Conservation (phyloP, 2,797 vertebrate genomes). For the Bryconaethiops microstoma region DNA sequence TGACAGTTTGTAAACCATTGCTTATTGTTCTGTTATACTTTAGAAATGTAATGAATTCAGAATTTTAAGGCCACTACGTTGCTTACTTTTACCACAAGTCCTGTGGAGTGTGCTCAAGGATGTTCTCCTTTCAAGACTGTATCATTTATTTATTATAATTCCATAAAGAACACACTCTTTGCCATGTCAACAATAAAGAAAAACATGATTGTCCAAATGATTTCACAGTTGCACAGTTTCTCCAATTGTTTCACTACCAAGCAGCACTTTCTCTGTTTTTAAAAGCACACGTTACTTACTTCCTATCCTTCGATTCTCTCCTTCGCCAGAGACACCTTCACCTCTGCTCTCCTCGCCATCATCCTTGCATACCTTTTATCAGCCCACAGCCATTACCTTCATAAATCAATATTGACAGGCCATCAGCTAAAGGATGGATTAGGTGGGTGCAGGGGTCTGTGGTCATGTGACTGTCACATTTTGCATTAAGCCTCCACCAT, state of each 20-base stretch:
- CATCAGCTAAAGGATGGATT: constrained; percentile 96
- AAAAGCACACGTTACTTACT: background rate
- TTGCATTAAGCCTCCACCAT: constrained; percentile 56
- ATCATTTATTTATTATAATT: background rate
- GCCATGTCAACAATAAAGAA: background rate
- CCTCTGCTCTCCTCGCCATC: constrained; percentile 58
- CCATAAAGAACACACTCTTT: background rate
- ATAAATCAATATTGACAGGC: constrained; percentile 99
- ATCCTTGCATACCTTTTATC: constrained; percentile 86
- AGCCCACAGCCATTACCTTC: constrained; percentile 92
- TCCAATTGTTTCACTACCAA: background rate
- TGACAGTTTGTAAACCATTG: too few species aligned
- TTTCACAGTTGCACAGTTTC: background rate
- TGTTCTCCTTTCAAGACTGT: background rate
- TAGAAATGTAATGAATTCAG: too few species aligned
- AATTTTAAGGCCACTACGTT: too few species aligned
- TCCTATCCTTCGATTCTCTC: constrained; percentile 12
- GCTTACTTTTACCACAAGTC: too few species aligned
- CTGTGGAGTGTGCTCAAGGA: background rate
- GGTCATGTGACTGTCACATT: constrained; percentile 84
- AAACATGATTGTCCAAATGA: background rate
- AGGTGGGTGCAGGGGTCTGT: constrained; percentile 90
- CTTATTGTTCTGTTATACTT: too few species aligned
- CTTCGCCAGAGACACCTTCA: constrained; percentile 42
- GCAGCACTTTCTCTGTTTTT: constrained; percentile 17